Percentiles rank a stretch among this genome's conserved stretches.
phyloP scores from a whole-genome alignment of 1,140 invertebrate genomes.

The Mamestra configurata region DNA sequence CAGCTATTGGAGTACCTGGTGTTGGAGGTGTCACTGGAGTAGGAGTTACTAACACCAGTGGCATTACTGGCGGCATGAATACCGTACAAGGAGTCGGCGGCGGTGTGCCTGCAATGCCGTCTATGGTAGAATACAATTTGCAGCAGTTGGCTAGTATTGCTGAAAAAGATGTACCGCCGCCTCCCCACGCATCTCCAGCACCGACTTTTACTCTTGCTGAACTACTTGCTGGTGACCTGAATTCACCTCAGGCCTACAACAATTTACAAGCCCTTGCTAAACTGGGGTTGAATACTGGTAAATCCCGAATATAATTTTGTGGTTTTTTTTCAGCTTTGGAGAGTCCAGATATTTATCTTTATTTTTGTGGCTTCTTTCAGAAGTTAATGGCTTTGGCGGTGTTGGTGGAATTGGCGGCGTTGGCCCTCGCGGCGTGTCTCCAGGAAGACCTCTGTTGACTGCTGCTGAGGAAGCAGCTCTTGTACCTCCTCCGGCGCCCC shows the following conservation, averaged over 20 bases:
- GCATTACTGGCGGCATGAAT: slow-evolving; percentile 76
- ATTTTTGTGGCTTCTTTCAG: slow-evolving; percentile 64
- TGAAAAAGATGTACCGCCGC: slow-evolving; percentile 88
- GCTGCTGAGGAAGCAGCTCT: slow-evolving; percentile 84
- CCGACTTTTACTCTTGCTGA: slow-evolving; percentile 92
- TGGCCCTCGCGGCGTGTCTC: slow-evolving; percentile 86
- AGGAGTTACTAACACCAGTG: slow-evolving; percentile 68
- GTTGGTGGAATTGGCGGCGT: slow-evolving; percentile 74
- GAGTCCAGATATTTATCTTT: not conserved
- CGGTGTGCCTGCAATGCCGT: slow-evolving; percentile 87
- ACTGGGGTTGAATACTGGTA: slow-evolving; percentile 92
- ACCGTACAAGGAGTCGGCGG: slow-evolving; percentile 75
- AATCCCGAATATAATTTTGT: slow-evolving; percentile 53
- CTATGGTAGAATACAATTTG: slow-evolving; percentile 95
- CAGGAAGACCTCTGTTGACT: slow-evolving; percentile 81
- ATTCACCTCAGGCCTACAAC: slow-evolving; percentile 93
- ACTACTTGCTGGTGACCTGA: slow-evolving; percentile 92
- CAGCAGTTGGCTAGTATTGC: slow-evolving; percentile 94
- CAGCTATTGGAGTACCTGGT: slow-evolving; percentile 72
- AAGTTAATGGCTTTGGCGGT: slow-evolving; percentile 82
- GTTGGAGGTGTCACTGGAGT: slow-evolving; percentile 72
- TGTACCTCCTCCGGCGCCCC: slow-evolving; percentile 78
- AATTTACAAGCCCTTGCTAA: slow-evolving; percentile 96
- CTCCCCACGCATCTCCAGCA: slow-evolving; percentile 90
- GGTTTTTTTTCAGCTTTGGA: not conserved